These are phyloP conservation scores for Nebria ingens DNA, from an alignment of 1,140 invertebrate species.

Conservation along the genomic window DNA sequence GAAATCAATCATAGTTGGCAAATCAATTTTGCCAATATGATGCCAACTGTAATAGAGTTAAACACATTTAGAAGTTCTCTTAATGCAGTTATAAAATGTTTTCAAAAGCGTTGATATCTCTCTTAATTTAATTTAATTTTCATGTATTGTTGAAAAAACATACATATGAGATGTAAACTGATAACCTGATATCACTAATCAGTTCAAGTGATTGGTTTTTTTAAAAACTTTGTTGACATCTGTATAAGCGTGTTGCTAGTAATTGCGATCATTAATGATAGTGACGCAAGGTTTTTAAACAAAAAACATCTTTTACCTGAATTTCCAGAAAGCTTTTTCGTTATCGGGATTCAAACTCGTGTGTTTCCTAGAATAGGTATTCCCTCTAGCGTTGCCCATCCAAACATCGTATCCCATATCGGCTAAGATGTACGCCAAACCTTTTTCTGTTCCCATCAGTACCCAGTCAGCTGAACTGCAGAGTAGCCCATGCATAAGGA, in stretches of 20 bases:
- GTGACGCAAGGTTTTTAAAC: background rate
- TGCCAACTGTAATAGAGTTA: constrained; percentile 43
- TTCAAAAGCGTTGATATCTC: too few relatives aligned
- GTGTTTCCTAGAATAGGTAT: constrained; percentile 51
- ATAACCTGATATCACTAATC: too few relatives aligned
- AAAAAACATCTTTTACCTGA: constrained; percentile 27
- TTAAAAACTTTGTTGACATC: too few relatives aligned
- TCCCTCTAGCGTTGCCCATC: constrained; percentile 59
- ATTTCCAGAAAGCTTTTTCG: constrained; percentile 43
- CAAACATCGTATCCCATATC: constrained; percentile 62
- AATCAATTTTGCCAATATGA: constrained; percentile 59
- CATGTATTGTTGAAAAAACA: too few relatives aligned
- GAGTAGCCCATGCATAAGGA: constrained; percentile 60
- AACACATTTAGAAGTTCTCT: too few relatives aligned
- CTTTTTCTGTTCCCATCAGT: constrained; percentile 47
- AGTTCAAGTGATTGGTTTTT: too few relatives aligned
- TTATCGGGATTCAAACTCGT: constrained; percentile 35
- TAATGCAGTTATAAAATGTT: too few relatives aligned
- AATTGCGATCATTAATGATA: too few relatives aligned
- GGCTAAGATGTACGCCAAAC: constrained; percentile 37
- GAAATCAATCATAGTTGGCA: constrained; percentile 59
- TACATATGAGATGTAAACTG: too few relatives aligned
- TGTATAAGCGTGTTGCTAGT: too few relatives aligned
- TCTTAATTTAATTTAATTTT: too few relatives aligned
- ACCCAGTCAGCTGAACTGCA: constrained; percentile 55